Evolutionary conservation across 35 echinoderm and acorn worm genomes (phyloP).

Genomic region (Acanthaster planci): DNA sequence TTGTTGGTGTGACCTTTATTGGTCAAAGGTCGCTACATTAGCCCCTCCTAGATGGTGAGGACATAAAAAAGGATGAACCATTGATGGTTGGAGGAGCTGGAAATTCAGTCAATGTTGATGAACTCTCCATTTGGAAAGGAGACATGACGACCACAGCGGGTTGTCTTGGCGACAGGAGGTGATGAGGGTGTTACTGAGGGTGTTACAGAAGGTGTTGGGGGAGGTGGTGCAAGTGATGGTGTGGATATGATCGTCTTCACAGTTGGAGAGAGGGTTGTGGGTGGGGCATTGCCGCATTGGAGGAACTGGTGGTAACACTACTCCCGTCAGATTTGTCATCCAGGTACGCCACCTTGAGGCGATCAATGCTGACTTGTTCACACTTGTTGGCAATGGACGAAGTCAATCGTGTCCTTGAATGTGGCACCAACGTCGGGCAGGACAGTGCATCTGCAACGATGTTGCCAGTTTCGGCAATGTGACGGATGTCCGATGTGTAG

Average conservation of each 20-base stretch:
- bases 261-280: neutral
- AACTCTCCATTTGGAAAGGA: neutral
- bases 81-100: neutral
- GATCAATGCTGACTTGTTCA: constrained; percentile 46
- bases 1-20: too few relatives aligned
- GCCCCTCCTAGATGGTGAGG: neutral
- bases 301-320: neutral
- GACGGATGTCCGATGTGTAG: constrained; percentile 39
- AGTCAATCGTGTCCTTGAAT: neutral
- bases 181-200: too few relatives aligned
- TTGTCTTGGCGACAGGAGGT: neutral
- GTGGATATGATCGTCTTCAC: neutral
- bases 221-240: neutral
- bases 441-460: constrained; percentile 34
- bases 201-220: too few relatives aligned
- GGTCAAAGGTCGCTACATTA: too few relatives aligned
- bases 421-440: constrained; percentile 3
- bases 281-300: neutral
- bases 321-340: neutral
- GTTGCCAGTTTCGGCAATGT: constrained; percentile 12
- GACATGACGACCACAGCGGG: neutral
- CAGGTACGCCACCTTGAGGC: constrained; percentile 38
- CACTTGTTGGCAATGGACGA: constrained; percentile 30
- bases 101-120: neutral
- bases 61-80: neutral